phyloP scores from a whole-genome alignment of 2,888 invertebrate genomes.

The Idaea aversata region DNA sequence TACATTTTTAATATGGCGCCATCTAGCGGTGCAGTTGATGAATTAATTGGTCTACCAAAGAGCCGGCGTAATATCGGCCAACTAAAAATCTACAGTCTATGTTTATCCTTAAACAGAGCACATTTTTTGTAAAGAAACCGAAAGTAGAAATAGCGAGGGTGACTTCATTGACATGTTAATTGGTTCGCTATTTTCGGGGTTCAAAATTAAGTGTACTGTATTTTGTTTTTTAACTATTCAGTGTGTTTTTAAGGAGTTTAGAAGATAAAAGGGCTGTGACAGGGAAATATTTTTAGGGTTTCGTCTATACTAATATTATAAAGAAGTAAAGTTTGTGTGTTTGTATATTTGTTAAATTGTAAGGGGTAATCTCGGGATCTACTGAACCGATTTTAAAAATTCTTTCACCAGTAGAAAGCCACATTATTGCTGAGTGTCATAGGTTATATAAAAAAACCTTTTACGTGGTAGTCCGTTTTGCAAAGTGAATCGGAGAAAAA shows the following conservation, averaged over 20 bases:
- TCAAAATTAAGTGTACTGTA: background rate
- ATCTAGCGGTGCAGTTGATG: too few species aligned
- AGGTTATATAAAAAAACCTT: too few species aligned
- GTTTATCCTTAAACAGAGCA: slow-evolving; percentile 15
- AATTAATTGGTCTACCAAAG: too few species aligned
- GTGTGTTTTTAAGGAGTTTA: background rate
- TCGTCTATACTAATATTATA: background rate
- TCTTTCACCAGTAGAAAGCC: too few species aligned
- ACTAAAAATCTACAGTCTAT: background rate
- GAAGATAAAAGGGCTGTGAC: background rate
- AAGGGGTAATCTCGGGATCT: too few species aligned
- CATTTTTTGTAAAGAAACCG: slow-evolving; percentile 46
- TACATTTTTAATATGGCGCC: too few species aligned
- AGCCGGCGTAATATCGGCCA: background rate
- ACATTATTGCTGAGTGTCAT: too few species aligned
- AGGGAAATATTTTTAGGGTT: background rate
- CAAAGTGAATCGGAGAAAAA: too few species aligned
- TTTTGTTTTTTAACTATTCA: slow-evolving; percentile 21
- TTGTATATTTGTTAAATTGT: too few species aligned
- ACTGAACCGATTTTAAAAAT: too few species aligned
- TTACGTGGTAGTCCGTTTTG: too few species aligned
- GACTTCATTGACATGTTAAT: slow-evolving; percentile 51
- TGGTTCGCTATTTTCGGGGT: slow-evolving; percentile 45
- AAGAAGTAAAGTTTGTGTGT: too few species aligned
- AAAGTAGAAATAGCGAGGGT: slow-evolving; percentile 33